phyloP scores from a whole-genome alignment of 2,888 invertebrate genomes.

The Caenorhabditis auriculariae region DNA sequence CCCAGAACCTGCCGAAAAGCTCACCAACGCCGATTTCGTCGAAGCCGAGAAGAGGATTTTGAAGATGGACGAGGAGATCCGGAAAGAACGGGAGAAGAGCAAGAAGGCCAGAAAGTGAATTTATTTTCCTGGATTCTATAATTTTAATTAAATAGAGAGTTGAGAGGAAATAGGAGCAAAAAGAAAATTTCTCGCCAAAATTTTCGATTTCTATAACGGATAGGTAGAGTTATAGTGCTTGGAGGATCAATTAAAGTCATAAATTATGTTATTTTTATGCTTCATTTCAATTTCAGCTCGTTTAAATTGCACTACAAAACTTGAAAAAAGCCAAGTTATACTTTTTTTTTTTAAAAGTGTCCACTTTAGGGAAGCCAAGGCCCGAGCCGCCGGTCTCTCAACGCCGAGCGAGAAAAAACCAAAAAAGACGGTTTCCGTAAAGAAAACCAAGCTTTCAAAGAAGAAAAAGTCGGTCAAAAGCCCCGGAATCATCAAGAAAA shows the following conservation, averaged over 20 bases:
- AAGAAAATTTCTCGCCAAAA: not conserved
- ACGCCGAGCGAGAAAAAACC: too few relatives aligned
- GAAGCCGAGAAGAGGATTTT: conserved; percentile 20
- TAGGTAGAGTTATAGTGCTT: too few relatives aligned
- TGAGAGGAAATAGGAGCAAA: not conserved
- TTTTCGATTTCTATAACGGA: not conserved
- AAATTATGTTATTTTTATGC: not conserved
- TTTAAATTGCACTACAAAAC: too few relatives aligned
- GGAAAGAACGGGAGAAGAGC: conserved; percentile 7
- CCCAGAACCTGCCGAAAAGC: conserved; percentile 14
- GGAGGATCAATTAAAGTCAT: not conserved
- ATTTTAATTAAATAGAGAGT: not conserved
- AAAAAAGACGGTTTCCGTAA: too few relatives aligned
- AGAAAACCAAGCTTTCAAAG: too few relatives aligned
- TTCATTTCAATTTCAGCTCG: too few relatives aligned
- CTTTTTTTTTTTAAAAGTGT: too few relatives aligned
- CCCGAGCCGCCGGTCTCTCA: too few relatives aligned
- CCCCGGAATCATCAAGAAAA: too few relatives aligned
- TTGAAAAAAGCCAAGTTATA: too few relatives aligned
- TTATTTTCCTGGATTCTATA: not conserved
- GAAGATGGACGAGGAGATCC: conserved; percentile 6
- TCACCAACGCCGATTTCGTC: conserved; percentile 15
- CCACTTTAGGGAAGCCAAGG: too few relatives aligned
- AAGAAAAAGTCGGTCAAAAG: too few relatives aligned
- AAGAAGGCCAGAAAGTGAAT: conserved; percentile 16